Conservation (phyloP, 2,113 vertebrate genomes). For the Vulpes lagopus region DNA sequence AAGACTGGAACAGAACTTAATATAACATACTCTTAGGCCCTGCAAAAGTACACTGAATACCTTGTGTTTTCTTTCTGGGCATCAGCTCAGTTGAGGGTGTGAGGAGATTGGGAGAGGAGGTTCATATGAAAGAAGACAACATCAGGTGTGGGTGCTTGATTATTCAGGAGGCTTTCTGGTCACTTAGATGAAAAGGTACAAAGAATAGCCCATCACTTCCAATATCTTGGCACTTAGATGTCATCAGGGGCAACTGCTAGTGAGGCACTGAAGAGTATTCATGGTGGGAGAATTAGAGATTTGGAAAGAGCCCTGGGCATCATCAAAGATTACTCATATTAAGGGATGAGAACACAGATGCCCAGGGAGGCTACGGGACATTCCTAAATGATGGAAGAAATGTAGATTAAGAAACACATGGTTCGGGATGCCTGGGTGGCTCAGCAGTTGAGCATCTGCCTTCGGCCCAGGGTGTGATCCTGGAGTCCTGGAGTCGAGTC, state of each 20-base stretch:
- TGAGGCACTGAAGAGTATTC: neutral
- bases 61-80: neutral
- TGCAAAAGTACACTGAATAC: neutral
- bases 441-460: neutral
- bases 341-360: neutral
- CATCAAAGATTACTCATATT: neutral
- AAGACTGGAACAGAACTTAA: neutral
- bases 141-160: neutral
- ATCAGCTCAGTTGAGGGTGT: neutral
- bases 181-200: neutral
- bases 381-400: slow-evolving; percentile 5
- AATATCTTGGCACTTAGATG: neutral
- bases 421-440: neutral
- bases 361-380: neutral
- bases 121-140: neutral
- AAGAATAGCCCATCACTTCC: neutral
- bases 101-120: neutral
- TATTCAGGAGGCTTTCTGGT: slow-evolving; percentile 11
- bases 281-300: neutral
- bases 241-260: neutral
- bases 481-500: neutral
- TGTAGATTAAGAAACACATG: neutral
- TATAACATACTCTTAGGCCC: neutral
- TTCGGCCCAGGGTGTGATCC: neutral
- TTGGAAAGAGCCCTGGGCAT: slow-evolving; percentile 9